phyloP scores from a whole-genome alignment of 2,113 vertebrate genomes.

The Clupea harengus region DNA sequence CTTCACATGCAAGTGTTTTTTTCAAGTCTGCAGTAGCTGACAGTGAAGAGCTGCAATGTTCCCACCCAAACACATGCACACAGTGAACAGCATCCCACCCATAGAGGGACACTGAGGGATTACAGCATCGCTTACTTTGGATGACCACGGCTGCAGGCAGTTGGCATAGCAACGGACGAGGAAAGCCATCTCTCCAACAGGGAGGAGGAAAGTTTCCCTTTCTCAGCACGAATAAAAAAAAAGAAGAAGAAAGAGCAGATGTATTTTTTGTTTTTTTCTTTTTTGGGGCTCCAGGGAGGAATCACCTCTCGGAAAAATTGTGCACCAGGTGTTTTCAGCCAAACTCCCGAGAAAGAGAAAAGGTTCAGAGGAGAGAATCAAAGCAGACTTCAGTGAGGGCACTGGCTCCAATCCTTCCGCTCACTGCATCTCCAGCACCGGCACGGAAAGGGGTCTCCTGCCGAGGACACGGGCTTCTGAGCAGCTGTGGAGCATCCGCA shows the following conservation, averaged over 20 bases:
- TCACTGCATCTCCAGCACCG: neutral
- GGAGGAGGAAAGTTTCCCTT: conserved; percentile 81
- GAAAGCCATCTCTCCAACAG: conserved; percentile 90
- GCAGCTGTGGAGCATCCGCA: neutral
- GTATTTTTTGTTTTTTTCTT: neutral
- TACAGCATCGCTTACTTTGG: conserved; percentile 93
- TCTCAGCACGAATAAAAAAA: conserved; percentile 50
- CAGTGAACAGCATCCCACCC: conserved; percentile 42
- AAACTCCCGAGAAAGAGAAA: neutral
- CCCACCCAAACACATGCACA: conserved; percentile 32
- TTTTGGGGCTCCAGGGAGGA: neutral
- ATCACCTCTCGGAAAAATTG: conserved; percentile 6
- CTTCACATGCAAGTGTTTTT: neutral
- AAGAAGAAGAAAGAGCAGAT: conserved; percentile 18
- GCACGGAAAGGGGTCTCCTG: neutral
- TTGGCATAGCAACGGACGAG: conserved; percentile 99
- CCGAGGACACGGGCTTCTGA: neutral
- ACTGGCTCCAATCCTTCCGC: neutral
- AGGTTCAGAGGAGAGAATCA: neutral
- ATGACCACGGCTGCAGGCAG: conserved; percentile 98
- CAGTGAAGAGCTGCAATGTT: conserved; percentile 10
- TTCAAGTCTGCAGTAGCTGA: neutral
- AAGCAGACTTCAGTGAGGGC: neutral
- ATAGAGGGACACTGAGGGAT: conserved; percentile 55
- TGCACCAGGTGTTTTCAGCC: neutral